A percentile compares a stretch with the other conserved stretches of the same genome.
These are phyloP conservation scores for Clarias laeviceps DNA, from an alignment of 2,797 vertebrate genomes.

Conservation along the genomic window DNA sequence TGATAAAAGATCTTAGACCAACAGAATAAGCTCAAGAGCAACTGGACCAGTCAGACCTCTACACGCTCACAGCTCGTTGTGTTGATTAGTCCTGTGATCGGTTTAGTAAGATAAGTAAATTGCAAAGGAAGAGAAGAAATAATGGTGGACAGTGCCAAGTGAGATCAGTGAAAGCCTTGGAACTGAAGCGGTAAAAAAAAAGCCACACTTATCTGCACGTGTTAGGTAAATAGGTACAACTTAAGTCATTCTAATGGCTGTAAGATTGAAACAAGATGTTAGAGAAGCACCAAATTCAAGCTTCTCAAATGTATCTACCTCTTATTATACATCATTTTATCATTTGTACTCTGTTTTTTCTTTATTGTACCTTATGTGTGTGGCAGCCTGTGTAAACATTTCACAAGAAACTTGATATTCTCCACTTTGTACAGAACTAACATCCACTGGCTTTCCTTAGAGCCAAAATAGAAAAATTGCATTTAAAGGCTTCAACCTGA, in stretches of 20 bases:
- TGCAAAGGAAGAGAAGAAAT: neutral
- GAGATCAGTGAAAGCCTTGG: neutral
- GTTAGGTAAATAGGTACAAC: neutral
- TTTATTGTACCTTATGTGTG: neutral
- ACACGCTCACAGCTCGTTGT: neutral
- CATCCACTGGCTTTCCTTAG: neutral
- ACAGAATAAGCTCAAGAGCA: conserved; percentile 21
- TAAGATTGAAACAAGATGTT: conserved; percentile 10
- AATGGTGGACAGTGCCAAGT: conserved; percentile 4
- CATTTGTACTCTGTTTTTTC: neutral
- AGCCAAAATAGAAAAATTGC: neutral
- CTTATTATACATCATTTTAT: conserved; percentile 4
- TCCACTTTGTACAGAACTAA: neutral
- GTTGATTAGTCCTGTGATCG: conserved; percentile 36
- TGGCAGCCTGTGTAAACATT: neutral
- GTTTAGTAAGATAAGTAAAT: neutral
- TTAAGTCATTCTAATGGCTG: neutral
- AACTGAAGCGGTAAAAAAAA: conserved; percentile 3
- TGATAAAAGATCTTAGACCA: conserved; percentile 45
- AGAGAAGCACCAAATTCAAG: neutral
- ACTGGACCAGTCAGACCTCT: conserved; percentile 13
- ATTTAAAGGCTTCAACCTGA: neutral
- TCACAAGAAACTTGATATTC: neutral
- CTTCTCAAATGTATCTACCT: neutral
- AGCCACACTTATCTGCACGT: conserved; percentile 9